Conservation (phyloP, 2,888 invertebrate species). For the Charanyca ferruginea region DNA sequence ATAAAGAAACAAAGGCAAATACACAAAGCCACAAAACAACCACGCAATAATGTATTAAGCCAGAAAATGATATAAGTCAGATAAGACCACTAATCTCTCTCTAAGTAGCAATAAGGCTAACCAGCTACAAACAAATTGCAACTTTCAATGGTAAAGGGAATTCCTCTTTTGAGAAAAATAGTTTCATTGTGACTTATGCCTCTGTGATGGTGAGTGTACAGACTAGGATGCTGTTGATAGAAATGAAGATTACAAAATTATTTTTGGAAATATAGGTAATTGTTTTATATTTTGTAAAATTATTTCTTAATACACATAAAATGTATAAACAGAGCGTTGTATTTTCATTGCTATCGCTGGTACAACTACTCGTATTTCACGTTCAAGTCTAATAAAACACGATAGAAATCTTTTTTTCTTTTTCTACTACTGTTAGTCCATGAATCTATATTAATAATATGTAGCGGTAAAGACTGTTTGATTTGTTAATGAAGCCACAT, state of each 20-base stretch:
- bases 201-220: conserved; percentile 57
- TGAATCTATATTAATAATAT: no score
- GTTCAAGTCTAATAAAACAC: no score
- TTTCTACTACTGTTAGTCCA: no score
- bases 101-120: conserved; percentile 57
- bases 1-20: neutral
- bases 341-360: no score
- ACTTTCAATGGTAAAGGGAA: conserved; percentile 52
- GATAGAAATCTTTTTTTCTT: no score
- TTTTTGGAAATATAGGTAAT: neutral
- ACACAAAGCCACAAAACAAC: conserved; percentile 10
- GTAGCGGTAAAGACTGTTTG: no score
- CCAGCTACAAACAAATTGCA: conserved; percentile 56
- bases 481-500: no score
- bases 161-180: conserved; percentile 58
- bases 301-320: neutral
- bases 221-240: neutral
- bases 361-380: no score
- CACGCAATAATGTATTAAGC: conserved; percentile 33
- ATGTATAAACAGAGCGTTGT: no score
- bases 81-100: conserved; percentile 56
- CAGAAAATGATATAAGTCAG: conserved; percentile 46
- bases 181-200: conserved; percentile 58
- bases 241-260: neutral
- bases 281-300: neutral